Evolutionary conservation across 2,888 invertebrate species (phyloP).

Genomic region (Chymomyza amoena): DNA sequence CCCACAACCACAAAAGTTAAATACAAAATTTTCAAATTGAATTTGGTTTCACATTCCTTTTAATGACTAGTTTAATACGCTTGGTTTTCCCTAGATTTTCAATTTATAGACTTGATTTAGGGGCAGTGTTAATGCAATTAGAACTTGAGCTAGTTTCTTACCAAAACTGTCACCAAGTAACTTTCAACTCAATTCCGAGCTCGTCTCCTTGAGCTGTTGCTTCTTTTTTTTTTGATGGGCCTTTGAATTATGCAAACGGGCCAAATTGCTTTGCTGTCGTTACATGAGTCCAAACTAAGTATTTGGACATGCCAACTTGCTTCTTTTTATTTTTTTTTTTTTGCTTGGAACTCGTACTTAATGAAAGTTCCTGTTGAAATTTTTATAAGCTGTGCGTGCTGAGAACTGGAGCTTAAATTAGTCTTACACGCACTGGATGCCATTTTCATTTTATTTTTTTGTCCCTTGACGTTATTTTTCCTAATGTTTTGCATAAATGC

Average conservation of each 20-base stretch:
- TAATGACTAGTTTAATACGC: background rate
- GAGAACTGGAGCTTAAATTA: slow-evolving; percentile 52
- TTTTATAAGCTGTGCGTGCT: slow-evolving; percentile 65
- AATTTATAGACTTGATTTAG: slow-evolving; percentile 27
- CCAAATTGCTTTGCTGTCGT: slow-evolving; percentile 41
- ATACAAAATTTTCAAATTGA: background rate
- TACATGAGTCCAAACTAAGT: slow-evolving; percentile 15
- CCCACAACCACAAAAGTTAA: background rate
- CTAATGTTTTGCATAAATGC: slow-evolving; percentile 60
- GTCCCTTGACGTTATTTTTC: slow-evolving; percentile 21
- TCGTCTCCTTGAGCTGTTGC: background rate
- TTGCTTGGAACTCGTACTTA: background rate
- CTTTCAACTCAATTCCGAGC: background rate
- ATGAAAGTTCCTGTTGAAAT: slow-evolving; percentile 39
- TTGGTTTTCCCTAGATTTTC: background rate
- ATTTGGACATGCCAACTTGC: slow-evolving; percentile 58
- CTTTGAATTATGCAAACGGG: slow-evolving; percentile 57
- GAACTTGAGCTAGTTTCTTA: background rate
- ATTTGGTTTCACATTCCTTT: background rate
- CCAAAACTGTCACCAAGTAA: background rate
- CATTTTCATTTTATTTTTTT: slow-evolving; percentile 7
- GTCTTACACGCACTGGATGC: slow-evolving; percentile 55
- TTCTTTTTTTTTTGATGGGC: background rate
- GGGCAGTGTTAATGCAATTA: slow-evolving; percentile 47
- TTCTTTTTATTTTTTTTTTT: slow-evolving; percentile 3